Conservation (phyloP, 2,888 invertebrate genomes). For the Chalcis sispes region DNA sequence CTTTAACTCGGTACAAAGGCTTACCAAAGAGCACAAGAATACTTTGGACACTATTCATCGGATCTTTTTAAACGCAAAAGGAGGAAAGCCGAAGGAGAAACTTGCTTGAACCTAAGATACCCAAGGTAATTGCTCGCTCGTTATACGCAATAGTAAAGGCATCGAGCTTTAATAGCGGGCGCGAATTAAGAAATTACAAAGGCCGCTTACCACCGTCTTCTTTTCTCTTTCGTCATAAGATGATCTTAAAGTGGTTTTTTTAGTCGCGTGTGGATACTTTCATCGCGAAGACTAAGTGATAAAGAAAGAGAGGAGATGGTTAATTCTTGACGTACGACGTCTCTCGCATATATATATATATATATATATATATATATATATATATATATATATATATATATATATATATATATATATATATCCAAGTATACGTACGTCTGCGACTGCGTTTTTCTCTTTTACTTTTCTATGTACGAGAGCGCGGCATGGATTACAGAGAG, state of each 20-base stretch:
- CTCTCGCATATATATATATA: no score
- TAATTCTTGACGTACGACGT: no score
- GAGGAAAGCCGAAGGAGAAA: conserved; percentile 27
- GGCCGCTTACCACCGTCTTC: not conserved
- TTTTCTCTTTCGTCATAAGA: not conserved
- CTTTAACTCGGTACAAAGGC: conserved; percentile 27
- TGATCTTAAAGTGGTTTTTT: not conserved
- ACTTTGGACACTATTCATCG: no score
- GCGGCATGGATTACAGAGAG: no score
- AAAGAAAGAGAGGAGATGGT: no score
- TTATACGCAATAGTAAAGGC: conserved; percentile 42
- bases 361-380: no score
- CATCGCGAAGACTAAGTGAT: conserved; percentile 9
- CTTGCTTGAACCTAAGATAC: not conserved
- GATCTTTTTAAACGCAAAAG: conserved; percentile 36
- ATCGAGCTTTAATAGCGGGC: conserved; percentile 50
- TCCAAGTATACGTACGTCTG: no score
- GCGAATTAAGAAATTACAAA: conserved; percentile 47
- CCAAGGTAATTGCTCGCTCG: no score
- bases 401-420: no score
- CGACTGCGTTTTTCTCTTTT: no score
- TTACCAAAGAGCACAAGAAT: conserved; percentile 8
- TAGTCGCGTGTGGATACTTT: not conserved
- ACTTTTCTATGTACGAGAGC: no score
- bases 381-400: no score